phyloP scores from a whole-genome alignment of 2,888 invertebrate genomes.

The Calliphora vomitoria region DNA sequence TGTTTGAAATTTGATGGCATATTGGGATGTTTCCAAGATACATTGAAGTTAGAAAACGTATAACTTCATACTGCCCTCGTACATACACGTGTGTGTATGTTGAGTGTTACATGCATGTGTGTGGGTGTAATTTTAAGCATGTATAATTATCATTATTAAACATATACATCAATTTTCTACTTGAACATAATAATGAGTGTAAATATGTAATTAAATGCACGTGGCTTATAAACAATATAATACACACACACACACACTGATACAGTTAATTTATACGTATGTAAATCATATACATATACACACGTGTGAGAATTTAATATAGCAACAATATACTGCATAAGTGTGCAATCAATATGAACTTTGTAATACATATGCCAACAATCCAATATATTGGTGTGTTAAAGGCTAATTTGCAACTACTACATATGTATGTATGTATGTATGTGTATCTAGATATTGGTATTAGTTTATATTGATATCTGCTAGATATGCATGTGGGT shows the following conservation, averaged over 20 bases:
- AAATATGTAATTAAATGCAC: slow-evolving; percentile 71
- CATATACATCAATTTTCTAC: slow-evolving; percentile 44
- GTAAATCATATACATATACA: slow-evolving; percentile 11
- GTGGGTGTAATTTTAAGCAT: slow-evolving; percentile 13
- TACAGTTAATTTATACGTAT: slow-evolving; percentile 45
- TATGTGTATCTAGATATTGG: background rate
- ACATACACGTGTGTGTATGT: background rate
- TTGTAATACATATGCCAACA: slow-evolving; percentile 7
- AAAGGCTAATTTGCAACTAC: slow-evolving; percentile 66
- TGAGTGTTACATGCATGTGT: background rate
- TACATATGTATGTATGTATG: too few relatives aligned
- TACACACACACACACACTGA: background rate
- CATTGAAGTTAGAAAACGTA: too few relatives aligned
- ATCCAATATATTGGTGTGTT: slow-evolving; percentile 24
- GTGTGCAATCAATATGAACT: slow-evolving; percentile 36
- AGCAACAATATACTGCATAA: background rate
- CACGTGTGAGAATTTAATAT: background rate
- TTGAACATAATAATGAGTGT: slow-evolving; percentile 50
- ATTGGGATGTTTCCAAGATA: too few relatives aligned
- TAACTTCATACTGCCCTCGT: background rate
- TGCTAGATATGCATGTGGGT: background rate
- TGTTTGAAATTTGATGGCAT: too few relatives aligned
- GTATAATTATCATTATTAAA: slow-evolving; percentile 58
- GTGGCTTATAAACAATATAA: slow-evolving; percentile 68
- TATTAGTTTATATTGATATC: slow-evolving; percentile 45